A percentile compares a stretch with the other conserved stretches of the same genome.
Conservation (phyloP, 2,797 vertebrate species). For the Podarcis siculus region DNA sequence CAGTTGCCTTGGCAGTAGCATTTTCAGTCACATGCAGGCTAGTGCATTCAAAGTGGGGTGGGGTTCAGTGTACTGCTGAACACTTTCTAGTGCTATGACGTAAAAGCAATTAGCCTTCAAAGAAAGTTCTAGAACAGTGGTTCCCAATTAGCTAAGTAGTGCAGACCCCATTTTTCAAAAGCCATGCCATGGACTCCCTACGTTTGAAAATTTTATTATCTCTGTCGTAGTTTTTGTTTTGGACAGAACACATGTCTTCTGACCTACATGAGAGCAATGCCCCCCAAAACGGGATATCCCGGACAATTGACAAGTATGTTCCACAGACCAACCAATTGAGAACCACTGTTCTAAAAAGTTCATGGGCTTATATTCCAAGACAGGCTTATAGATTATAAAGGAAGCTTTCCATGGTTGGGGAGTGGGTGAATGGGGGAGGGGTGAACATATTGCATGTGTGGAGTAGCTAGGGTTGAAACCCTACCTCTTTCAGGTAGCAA, state of each 20-base stretch:
- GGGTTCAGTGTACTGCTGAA: neutral
- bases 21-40: neutral
- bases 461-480: neutral
- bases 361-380: neutral
- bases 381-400: neutral
- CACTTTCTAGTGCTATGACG: neutral
- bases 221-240: neutral
- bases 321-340: too few species aligned
- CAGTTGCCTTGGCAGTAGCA: neutral
- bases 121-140: too few species aligned
- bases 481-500: too few species aligned
- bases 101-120: too few species aligned
- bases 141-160: too few species aligned
- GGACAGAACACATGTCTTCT: neutral
- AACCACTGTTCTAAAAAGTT: neutral
- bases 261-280: too few species aligned
- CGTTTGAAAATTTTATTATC: too few species aligned
- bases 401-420: neutral
- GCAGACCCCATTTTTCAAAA: too few species aligned
- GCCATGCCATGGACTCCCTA: too few species aligned
- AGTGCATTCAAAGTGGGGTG: neutral
- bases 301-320: too few species aligned
- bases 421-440: neutral
- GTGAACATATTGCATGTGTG: neutral
- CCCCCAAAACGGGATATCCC: too few species aligned